Base-by-base conservation (phyloP, 53 echinoderm and acorn worm genomes). In the Holothuria leucospilota region DNA sequence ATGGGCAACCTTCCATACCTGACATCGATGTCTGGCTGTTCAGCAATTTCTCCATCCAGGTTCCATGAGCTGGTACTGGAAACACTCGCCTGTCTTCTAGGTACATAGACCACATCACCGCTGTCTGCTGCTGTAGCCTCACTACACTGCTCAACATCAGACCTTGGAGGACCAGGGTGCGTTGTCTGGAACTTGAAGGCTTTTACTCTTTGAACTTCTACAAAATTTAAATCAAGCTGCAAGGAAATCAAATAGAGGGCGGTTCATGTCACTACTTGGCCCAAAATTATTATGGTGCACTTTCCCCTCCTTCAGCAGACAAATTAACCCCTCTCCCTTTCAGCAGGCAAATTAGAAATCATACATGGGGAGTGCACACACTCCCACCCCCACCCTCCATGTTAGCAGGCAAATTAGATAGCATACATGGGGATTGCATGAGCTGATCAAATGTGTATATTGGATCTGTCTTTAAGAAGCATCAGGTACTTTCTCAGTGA, bases 1-100 rank as follows among this genome's bases (percentile, higher is more conserved):
- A 46, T 46, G 46, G 11, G 46, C 46, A 46, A 7, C 34, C 34
- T n/a, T 23, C 21, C 92, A 88, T 87, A 96, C 96, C 91, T 94
- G 40, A 97, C 95, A 53, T 92, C 95, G 28, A 97, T 93, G 58
- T 95, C 98, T 25, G 95, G 92, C 24, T 86, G 86, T 46, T 93
- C 93, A 13, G 85, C 87, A 62, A 95, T 84, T 69, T 97, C 98
- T 6, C 98, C 98, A 56, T 97, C 98, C 56, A 95, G 88, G 71
- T 97, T 97, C 98, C 98, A 97, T 0, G 93, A 91, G 77, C 98
- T 97, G 83, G 90, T 93, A 68, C 92, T 97, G 39, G 81, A 77
- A 60, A 88, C 87, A 63, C 94, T 93, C 4, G 82, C 39, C 41
- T 91, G 90, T 51, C 87, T 86, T 5, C 39, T 80, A 8, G 80